Evolutionary conservation across 2,797 vertebrate genomes (phyloP).

Genomic region (Ctenosaura bakeri): DNA sequence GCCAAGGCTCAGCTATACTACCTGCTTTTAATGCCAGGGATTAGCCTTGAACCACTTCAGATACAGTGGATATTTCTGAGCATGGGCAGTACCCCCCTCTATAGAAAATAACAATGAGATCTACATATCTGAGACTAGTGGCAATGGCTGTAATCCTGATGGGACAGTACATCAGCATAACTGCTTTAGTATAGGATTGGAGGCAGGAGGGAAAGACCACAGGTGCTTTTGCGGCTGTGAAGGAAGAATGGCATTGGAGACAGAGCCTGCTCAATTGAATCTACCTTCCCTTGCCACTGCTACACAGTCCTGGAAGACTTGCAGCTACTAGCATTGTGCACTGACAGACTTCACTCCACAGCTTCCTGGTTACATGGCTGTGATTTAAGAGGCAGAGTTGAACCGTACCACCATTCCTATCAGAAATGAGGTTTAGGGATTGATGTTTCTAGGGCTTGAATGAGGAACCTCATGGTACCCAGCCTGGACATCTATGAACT

Average conservation of each 20-base stretch:
- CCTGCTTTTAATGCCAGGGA: neutral
- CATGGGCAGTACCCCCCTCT: neutral
- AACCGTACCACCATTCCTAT: neutral
- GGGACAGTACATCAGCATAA: too few relatives aligned
- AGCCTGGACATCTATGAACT: neutral
- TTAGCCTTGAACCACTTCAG: neutral
- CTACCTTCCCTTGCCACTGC: too few relatives aligned
- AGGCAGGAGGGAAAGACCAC: too few relatives aligned
- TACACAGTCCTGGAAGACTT: too few relatives aligned
- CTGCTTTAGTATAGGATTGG: too few relatives aligned
- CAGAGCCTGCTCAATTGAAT: too few relatives aligned
- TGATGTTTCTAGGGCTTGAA: neutral
- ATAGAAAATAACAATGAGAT: neutral
- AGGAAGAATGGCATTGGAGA: too few relatives aligned
- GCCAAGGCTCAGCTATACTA: neutral
- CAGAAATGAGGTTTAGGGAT: neutral
- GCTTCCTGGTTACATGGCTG: neutral
- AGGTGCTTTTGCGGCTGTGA: too few relatives aligned
- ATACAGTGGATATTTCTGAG: neutral
- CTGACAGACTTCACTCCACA: too few relatives aligned
- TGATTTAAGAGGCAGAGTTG: neutral
- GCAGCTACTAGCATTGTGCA: too few relatives aligned
- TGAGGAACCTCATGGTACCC: neutral
- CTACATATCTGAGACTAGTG: neutral
- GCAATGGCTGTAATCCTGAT: neutral